A percentile compares a stretch with the other conserved stretches of the same genome.
Evolutionary conservation across 2,797 vertebrate species (phyloP).

Genomic region (Melanotaenia nigrans): DNA sequence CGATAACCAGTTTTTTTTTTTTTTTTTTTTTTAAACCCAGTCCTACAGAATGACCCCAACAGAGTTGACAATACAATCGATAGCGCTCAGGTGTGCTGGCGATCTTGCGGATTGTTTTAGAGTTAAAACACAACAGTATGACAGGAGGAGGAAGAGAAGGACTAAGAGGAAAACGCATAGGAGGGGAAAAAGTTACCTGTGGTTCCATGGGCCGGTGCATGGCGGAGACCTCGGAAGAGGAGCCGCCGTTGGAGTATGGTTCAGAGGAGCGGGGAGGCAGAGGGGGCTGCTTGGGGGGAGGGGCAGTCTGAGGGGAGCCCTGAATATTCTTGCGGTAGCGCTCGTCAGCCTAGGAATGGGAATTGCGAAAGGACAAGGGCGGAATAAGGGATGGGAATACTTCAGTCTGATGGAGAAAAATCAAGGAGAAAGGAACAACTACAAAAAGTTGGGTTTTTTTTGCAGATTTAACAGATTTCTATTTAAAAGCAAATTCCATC

Average conservation of each 20-base stretch:
- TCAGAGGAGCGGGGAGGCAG: conserved; percentile 94
- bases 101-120: background rate
- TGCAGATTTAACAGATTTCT: background rate
- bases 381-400: conserved; percentile 11
- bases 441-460: background rate
- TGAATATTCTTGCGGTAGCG: conserved; percentile 96
- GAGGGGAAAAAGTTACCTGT: conserved; percentile 85
- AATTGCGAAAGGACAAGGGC: conserved; percentile 17
- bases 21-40: too few species aligned
- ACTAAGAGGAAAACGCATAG: background rate
- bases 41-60: too few species aligned
- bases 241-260: conserved; percentile 93
- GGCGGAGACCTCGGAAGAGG: conserved; percentile 88
- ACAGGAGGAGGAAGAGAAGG: background rate
- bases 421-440: conserved; percentile 39
- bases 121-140: background rate
- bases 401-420: background rate
- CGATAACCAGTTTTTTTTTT: too few species aligned
- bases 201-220: conserved; percentile 96
- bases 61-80: too few species aligned
- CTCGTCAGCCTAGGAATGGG: conserved; percentile 88
- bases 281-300: conserved; percentile 93
- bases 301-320: conserved; percentile 94
- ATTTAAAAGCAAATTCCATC: conserved; percentile 25
- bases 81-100: too few species aligned